Evolutionary conservation across 1,140 invertebrate species (phyloP).

Genomic region (Pseudomyrmex pallidus): DNA sequence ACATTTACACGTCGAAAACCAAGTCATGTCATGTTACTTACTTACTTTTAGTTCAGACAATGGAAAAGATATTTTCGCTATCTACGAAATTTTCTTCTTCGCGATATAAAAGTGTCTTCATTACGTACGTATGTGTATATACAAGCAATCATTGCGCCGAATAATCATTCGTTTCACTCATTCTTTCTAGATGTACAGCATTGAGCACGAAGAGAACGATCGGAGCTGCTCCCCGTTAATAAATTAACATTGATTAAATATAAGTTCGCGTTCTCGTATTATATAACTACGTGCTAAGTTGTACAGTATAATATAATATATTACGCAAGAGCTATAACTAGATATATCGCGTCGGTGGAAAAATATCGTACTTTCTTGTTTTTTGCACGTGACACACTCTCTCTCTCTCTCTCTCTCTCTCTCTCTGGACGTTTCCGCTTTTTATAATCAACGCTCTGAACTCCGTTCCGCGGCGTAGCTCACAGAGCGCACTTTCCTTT

Average conservation of each 20-base stretch:
- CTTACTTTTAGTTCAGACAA: neutral
- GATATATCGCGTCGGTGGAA: conserved; percentile 74
- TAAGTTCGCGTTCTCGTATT: conserved; percentile 32
- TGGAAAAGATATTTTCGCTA: conserved; percentile 4
- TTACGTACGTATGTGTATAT: neutral
- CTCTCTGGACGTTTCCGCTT: conserved; percentile 72
- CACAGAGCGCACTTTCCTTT: neutral
- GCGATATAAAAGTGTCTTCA: neutral
- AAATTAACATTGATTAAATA: conserved; percentile 48
- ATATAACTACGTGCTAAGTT: conserved; percentile 10
- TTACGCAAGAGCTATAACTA: conserved; percentile 62
- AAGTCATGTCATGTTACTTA: neutral
- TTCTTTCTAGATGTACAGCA: conserved; percentile 29
- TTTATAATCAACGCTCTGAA: conserved; percentile 53
- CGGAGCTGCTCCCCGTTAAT: conserved; percentile 44
- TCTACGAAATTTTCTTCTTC: neutral
- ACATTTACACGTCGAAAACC: neutral
- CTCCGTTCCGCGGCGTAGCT: conserved; percentile 25
- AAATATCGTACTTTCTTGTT: conserved; percentile 78
- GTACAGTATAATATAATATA: conserved; percentile 50
- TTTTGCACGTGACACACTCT: conserved; percentile 65
- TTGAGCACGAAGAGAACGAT: conserved; percentile 38
- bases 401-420: no score
- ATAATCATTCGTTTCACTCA: neutral
- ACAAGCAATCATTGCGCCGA: neutral